These are phyloP conservation scores for Musca vetustissima DNA, from an alignment of 1,140 invertebrate genomes.

Conservation along the genomic window DNA sequence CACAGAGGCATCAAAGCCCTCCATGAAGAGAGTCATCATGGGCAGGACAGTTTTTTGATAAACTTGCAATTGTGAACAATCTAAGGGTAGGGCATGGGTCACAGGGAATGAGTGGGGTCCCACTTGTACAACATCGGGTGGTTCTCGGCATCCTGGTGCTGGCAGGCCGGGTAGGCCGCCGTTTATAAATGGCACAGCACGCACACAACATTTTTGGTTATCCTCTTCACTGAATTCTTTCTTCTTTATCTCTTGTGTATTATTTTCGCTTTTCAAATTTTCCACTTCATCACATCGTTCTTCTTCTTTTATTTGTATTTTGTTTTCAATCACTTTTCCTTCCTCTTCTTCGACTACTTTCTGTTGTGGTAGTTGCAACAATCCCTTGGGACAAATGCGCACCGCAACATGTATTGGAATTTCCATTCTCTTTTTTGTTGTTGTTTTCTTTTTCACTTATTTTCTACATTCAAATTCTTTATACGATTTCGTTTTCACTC, in stretches of 20 bases:
- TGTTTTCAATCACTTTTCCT: no score
- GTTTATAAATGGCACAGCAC: slow-evolving; percentile 54
- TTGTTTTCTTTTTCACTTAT: background rate
- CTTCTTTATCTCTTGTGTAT: background rate
- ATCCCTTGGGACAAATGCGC: slow-evolving; percentile 56
- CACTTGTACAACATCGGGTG: slow-evolving; percentile 49
- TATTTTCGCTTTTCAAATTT: background rate
- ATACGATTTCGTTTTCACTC: no score
- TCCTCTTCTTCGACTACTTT: background rate
- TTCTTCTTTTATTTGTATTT: background rate
- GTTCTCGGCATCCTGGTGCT: slow-evolving; percentile 13
- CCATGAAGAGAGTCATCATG: slow-evolving; percentile 65
- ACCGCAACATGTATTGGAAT: slow-evolving; percentile 65
- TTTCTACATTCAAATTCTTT: background rate
- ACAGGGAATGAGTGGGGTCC: slow-evolving; percentile 50
- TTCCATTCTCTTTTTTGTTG: slow-evolving; percentile 61
- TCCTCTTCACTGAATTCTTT: slow-evolving; percentile 57
- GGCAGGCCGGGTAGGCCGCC: no score
- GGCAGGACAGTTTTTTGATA: slow-evolving; percentile 57
- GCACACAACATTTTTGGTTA: slow-evolving; percentile 63
- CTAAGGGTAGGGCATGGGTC: slow-evolving; percentile 55
- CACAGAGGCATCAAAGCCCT: slow-evolving; percentile 73
- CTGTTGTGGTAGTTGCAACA: background rate
- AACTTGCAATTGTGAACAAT: slow-evolving; percentile 56
- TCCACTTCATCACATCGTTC: background rate